These are phyloP conservation scores for Leucophenga maculata DNA, from an alignment of 2,888 invertebrate species.

Conservation along the genomic window DNA sequence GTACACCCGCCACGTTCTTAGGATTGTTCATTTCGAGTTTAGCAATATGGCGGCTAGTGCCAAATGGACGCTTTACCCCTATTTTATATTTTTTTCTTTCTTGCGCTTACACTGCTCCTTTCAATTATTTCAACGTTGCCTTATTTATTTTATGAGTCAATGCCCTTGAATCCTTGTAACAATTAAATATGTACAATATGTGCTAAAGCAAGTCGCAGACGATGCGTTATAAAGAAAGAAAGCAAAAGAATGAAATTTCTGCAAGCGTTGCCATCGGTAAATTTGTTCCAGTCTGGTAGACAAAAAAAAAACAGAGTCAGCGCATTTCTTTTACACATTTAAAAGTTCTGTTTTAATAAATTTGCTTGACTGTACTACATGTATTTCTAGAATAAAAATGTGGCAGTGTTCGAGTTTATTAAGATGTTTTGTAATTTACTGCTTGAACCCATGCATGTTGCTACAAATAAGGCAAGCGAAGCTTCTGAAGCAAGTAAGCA, in stretches of 20 bases:
- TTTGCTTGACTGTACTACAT: too few species aligned
- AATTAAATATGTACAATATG: conserved; percentile 15
- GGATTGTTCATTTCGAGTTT: too few species aligned
- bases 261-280: background rate
- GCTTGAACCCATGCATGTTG: too few species aligned
- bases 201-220: background rate
- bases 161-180: conserved; percentile 22
- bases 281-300: conserved; percentile 22
- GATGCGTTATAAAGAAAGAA: background rate
- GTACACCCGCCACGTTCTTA: too few species aligned
- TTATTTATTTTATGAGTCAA: conserved; percentile 11
- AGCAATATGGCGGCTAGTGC: background rate
- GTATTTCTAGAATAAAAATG: too few species aligned
- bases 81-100: background rate
- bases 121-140: background rate
- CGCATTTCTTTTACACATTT: too few species aligned
- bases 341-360: background rate
- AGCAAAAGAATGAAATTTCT: background rate
- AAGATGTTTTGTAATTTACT: too few species aligned
- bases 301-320: conserved; percentile 6
- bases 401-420: too few species aligned
- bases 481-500: too few species aligned
- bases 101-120: background rate
- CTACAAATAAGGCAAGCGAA: too few species aligned
- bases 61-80: background rate